Percentiles rank a stretch among this genome's conserved stretches.
Conservation (phyloP, 2,797 vertebrate genomes). For the Onychomys torridus region DNA sequence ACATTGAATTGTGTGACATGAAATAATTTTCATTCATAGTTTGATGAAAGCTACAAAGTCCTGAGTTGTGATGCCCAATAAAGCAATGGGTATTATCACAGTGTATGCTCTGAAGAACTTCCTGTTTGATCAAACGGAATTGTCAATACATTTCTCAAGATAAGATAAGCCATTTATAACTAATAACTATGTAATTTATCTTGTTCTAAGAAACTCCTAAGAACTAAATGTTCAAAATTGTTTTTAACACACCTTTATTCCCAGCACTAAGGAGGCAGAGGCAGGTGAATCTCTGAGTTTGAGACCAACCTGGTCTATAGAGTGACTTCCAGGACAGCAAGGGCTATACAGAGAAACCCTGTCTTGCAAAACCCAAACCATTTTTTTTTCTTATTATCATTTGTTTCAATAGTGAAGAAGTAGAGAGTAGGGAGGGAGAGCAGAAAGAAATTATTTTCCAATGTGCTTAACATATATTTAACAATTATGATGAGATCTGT, state of each 20-base stretch:
- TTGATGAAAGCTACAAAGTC: not conserved
- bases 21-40: not conserved
- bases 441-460: not conserved
- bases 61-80: not conserved
- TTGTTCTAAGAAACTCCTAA: not conserved
- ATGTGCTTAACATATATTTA: not conserved
- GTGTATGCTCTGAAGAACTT: not conserved
- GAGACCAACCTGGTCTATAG: not conserved
- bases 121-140: not conserved
- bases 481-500: not conserved
- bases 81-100: not conserved
- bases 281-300: not conserved
- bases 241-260: not conserved
- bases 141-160: not conserved
- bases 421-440: accelerated
- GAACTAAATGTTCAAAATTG: not conserved
- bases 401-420: not conserved
- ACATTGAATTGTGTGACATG: not conserved
- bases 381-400: not conserved
- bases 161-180: not conserved
- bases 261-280: not conserved
- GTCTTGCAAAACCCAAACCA: not conserved
- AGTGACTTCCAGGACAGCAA: not conserved
- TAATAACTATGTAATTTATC: not conserved
- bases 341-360: not conserved